A percentile compares a stretch with the other conserved stretches of the same genome.
Conservation (phyloP, 2,113 vertebrate species). For the Apus apus region DNA sequence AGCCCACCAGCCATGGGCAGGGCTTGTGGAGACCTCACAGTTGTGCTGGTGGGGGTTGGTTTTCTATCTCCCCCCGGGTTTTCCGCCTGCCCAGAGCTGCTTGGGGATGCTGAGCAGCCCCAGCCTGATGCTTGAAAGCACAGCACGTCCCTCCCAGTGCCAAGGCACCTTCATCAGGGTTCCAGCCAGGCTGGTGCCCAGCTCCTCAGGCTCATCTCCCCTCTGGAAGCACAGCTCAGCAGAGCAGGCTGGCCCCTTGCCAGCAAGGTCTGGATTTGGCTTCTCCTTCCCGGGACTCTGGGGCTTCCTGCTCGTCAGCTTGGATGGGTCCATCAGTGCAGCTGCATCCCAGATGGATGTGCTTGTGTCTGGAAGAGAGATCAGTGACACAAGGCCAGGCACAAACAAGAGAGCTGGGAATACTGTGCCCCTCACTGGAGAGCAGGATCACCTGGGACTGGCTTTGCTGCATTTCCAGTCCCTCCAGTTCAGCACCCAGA, state of each 20-base stretch:
- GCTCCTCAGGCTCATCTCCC: neutral
- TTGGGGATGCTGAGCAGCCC: neutral
- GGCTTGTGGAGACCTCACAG: accelerated
- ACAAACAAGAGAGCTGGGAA: neutral
- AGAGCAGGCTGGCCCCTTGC: neutral
- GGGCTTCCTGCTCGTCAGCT: neutral
- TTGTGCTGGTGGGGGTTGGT: accelerated
- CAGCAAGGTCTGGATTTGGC: neutral
- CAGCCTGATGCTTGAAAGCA: neutral
- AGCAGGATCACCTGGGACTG: neutral
- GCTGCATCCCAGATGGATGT: neutral
- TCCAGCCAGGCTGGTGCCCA: neutral
- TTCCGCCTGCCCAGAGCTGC: neutral
- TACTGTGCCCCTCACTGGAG: accelerated
- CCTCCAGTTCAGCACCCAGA: neutral
- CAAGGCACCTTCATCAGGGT: neutral
- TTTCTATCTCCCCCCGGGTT: neutral
- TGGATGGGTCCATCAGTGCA: neutral
- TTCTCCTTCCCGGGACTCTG: neutral
- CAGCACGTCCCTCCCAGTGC: no score
- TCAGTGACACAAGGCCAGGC: accelerated
- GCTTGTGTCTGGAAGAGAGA: neutral
- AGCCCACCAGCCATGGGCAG: neutral
- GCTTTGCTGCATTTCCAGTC: neutral
- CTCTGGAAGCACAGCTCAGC: neutral